These are phyloP conservation scores for Callipepla californica DNA, from an alignment of 2,113 vertebrate genomes.

Conservation along the genomic window DNA sequence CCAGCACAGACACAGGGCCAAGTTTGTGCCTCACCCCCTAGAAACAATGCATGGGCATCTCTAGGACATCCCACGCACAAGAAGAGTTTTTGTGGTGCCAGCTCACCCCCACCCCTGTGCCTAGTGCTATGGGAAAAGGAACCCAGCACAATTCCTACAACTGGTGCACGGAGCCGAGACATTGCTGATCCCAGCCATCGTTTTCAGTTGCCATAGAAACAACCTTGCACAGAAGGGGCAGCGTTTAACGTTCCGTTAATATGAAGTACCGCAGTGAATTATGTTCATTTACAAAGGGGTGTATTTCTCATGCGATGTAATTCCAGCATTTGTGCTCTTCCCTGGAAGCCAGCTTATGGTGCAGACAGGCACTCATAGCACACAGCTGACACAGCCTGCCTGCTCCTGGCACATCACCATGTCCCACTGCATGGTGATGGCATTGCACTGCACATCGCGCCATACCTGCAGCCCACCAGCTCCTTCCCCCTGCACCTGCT, in stretches of 20 bases:
- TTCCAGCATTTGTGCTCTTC: fast-evolving
- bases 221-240: not conserved
- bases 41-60: fast-evolving
- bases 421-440: not conserved
- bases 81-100: fast-evolving
- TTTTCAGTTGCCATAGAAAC: constrained; percentile 40
- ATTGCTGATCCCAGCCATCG: not conserved
- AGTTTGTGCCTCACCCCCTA: not conserved
- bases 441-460: no score
- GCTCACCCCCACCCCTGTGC: fast-evolving
- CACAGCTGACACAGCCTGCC: no score
- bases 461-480: not conserved
- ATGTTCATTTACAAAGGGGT: not conserved
- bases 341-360: fast-evolving
- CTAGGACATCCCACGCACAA: fast-evolving
- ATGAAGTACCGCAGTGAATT: not conserved
- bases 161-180: fast-evolving
- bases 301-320: fast-evolving
- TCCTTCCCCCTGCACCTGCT: not conserved
- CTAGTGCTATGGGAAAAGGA: fast-evolving
- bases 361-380: fast-evolving
- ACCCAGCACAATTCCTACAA: not conserved
- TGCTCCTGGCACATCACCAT: no score
- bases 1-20: no score
- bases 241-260: fast-evolving